These are phyloP conservation scores for Pavo muticus DNA, from an alignment of 2,113 vertebrate genomes.

Conservation along the genomic window DNA sequence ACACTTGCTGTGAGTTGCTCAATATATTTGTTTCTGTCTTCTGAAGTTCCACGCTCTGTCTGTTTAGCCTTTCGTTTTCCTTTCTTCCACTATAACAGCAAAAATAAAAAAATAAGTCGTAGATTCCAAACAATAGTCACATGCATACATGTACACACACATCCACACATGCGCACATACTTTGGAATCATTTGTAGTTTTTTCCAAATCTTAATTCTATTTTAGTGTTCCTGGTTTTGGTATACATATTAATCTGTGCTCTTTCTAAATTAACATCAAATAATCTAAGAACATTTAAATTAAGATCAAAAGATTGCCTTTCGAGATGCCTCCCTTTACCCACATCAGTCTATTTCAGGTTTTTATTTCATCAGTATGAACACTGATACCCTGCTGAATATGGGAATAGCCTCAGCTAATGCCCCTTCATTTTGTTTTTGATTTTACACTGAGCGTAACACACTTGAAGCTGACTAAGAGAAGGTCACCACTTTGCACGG, in stretches of 20 bases:
- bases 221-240: not conserved
- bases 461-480: not conserved
- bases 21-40: not conserved
- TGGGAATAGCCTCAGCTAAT: not conserved
- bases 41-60: not conserved
- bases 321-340: not conserved
- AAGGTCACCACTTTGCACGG: not conserved
- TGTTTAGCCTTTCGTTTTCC: not conserved
- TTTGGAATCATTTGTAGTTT: not conserved
- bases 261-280: not conserved
- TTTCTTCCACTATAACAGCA: not conserved
- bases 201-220: not conserved
- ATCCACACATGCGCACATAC: too few relatives aligned
- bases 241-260: not conserved
- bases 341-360: not conserved
- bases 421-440: not conserved
- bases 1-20: not conserved
- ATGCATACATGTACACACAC: too few relatives aligned
- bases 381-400: not conserved
- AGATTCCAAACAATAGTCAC: not conserved
- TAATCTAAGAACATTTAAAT: not conserved
- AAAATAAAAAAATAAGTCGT: not conserved
- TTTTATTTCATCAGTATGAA: not conserved
- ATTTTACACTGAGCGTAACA: not conserved
- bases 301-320: rapidly evolving